Evolutionary conservation across 2,113 vertebrate species (phyloP).

Genomic region (Notarius lentiginosus): DNA sequence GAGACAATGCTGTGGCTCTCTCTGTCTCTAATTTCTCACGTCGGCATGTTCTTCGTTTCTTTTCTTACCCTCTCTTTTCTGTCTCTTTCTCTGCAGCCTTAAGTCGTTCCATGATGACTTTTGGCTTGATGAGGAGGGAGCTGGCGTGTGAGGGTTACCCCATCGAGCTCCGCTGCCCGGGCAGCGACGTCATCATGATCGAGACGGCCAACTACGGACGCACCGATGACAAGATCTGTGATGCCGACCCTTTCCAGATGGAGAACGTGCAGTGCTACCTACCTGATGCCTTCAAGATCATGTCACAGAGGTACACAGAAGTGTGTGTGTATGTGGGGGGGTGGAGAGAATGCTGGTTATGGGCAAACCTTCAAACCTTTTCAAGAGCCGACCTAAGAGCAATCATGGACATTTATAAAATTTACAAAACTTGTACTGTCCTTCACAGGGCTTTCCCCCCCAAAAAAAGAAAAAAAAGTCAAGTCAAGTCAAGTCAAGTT

Average conservation of each 20-base stretch:
- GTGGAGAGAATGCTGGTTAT: neutral
- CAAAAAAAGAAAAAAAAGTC: too few relatives aligned
- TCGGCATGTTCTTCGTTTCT: neutral
- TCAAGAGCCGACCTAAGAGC: too few relatives aligned
- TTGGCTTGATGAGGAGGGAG: conserved; percentile 89
- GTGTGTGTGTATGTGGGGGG: neutral
- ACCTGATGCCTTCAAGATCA: conserved; percentile 98
- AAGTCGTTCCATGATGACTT: conserved; percentile 87
- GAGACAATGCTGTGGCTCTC: neutral
- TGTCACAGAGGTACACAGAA: conserved; percentile 89
- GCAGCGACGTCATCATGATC: conserved; percentile 98
- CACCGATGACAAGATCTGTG: conserved; percentile 98
- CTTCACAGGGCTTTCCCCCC: too few relatives aligned
- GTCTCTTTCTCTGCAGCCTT: conserved; percentile 68
- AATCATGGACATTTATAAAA: neutral
- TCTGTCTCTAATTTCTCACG: neutral
- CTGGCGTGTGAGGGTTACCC: conserved; percentile 93
- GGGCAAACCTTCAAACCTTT: neutral
- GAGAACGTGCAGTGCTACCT: conserved; percentile 98
- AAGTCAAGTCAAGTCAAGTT: too few relatives aligned
- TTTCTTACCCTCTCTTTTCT: neutral
- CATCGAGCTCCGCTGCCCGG: conserved; percentile 95
- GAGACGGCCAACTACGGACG: conserved; percentile 97
- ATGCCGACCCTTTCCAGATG: conserved; percentile 99
- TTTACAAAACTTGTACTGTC: too few relatives aligned